Evolutionary conservation across 2,888 invertebrate species (phyloP), one percentile per base, ranked within the genome.

Genomic region (Suillia variegata): DNA sequence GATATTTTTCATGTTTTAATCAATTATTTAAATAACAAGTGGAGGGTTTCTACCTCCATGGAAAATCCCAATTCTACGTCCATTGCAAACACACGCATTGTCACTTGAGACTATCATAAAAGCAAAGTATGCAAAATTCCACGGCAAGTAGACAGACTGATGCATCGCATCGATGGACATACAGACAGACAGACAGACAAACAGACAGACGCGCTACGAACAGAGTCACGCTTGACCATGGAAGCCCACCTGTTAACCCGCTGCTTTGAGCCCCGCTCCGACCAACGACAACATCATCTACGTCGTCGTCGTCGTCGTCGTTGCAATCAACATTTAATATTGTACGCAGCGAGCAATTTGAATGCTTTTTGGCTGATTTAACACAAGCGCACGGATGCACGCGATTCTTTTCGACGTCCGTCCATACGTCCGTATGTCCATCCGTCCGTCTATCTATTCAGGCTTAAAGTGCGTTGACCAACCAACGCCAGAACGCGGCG

Each of bases 41-140:
- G n/a, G n/a, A n/a, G n/a, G n/a, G n/a, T n/a, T n/a, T n/a, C n/a
- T n/a, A n/a, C n/a, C n/a, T n/a, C n/a, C n/a, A n/a, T n/a, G n/a
- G n/a, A n/a, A n/a, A n/a, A n/a, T n/a, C n/a, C n/a, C n/a, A n/a
- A n/a, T n/a, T n/a, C n/a, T n/a, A n/a, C n/a, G n/a, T n/a, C n/a
- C n/a, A n/a, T n/a, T n/a, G n/a, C n/a, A n/a, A n/a, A 59, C 54
- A 57, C 56, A 54, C 54, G 34, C 49, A 59, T 61, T 26, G 24
- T 67, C 74, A 72, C 73, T 74, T 73, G 74, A 74, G 74, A 74
- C 73, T 74, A 74, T 73, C 72, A 73, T 74, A 72, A 74, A 74
- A 71, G 66, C 72, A 68, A 42, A 38, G 56, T 54, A 56, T 62
- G 58, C 58, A 55, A 56, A 56, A 42, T 51, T 17, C 51, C 31